A percentile compares a stretch with the other conserved stretches of the same genome.
Evolutionary conservation across 1,140 invertebrate genomes (phyloP).

Genomic region (Lasioglossum albipes): DNA sequence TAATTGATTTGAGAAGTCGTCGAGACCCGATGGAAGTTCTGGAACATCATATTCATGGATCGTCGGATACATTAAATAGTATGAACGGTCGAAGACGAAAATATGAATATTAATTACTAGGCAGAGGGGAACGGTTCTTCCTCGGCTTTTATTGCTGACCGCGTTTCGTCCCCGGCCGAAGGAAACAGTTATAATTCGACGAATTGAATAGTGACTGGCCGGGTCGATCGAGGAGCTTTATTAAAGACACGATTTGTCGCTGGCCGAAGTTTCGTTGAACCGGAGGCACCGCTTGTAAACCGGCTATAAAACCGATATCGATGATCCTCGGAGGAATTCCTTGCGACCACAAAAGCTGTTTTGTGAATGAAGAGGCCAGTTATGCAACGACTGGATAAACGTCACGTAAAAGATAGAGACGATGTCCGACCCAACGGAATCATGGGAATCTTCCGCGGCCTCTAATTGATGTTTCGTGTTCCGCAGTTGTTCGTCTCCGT

Average conservation of each 20-base stretch:
- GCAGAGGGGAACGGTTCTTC: not conserved
- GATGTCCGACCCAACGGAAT: not conserved
- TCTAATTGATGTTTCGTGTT: conserved; percentile 37
- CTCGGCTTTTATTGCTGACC: not conserved
- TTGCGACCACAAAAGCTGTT: not conserved
- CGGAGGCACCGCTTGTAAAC: not conserved
- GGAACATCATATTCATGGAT: not conserved
- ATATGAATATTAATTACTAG: conserved; percentile 1
- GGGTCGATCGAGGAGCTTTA: not conserved
- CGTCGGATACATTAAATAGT: not conserved
- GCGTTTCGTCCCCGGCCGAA: not conserved
- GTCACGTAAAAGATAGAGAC: not conserved
- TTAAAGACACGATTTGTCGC: not conserved
- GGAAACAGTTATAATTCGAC: conserved; percentile 13
- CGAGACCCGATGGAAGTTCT: not conserved
- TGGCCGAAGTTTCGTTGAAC: not conserved
- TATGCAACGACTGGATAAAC: not conserved
- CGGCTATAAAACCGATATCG: conserved; percentile 19
- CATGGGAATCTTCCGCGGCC: not conserved
- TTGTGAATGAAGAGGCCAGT: conserved; percentile 2
- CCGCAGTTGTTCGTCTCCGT: not conserved
- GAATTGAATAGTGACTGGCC: not conserved
- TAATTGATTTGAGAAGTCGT: too few relatives aligned
- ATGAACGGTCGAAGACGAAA: not conserved
- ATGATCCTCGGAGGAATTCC: not conserved